Base-by-base conservation (phyloP, 2,888 invertebrate genomes). In the Poecilobothrus nobilitatus region DNA sequence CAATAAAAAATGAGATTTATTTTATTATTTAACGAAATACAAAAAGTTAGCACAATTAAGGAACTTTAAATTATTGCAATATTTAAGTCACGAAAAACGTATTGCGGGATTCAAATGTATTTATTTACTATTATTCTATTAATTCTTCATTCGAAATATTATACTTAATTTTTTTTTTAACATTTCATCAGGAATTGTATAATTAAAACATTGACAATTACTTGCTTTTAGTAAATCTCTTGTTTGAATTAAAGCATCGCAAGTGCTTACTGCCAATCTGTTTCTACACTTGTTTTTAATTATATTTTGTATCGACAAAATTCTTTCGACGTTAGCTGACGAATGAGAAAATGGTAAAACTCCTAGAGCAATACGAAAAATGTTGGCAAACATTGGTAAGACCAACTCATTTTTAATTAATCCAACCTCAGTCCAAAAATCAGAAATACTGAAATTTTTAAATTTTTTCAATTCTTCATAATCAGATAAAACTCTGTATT, bases 311-410 rank as follows among this genome's bases (percentile, higher is more conserved):
- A 44, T 63, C 1, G 69, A 70, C 63, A 70, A 69, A 33, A 70
- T 68, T 65, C 69, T 63, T 65, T 70, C 69, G 10, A 69, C 70
- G 62, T 68, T 69, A 18, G 69, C 69, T 18, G 69, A 71, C 0
- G 68, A 68, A 66, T 71, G 71, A 12, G 67, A 53, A 53, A 68
- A 66, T 8, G 69, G 66, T 44, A 70, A 69, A 37, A 70, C 64
- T 66, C 69, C 69, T 53, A 63, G n/a, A 10, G 53, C 65, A 20
- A 70, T 68, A 65, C 67, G 64, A 20, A 34, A 69, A 34, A 68
- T 68, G 53, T 68, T 66, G n/a, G 34, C 34, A 67, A 68, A 70
- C 41, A 68, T 65, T 10, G 22, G 37, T 65, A 67, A 65, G 41
- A 65, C 22, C 41, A 68, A 27, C 37, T 68, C 66, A 20, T 63